Conservation (phyloP, 92 coral and sea anemone genomes). For the Parazoanthus atlanticus region DNA sequence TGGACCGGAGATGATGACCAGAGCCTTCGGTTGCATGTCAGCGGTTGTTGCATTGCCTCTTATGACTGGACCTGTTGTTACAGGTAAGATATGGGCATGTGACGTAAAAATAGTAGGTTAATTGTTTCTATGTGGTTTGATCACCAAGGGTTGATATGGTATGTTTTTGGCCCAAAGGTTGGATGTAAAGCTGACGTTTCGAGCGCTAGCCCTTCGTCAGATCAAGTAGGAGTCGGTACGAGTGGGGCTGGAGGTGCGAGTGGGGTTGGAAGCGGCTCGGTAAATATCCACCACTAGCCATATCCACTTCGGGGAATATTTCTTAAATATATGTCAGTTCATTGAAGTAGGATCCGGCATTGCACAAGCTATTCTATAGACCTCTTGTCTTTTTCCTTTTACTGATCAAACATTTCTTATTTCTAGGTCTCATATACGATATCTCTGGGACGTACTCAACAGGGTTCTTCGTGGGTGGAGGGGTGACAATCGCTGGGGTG, state of each 20-base stretch:
- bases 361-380: neutral
- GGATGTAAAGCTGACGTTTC: too few relatives aligned
- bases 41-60: slow-evolving; percentile 18
- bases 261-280: too few relatives aligned
- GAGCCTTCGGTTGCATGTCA: slow-evolving; percentile 45
- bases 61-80: slow-evolving; percentile 34
- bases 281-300: too few relatives aligned
- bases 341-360: too few relatives aligned
- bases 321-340: too few relatives aligned
- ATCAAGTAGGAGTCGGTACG: too few relatives aligned
- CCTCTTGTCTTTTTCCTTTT: neutral
- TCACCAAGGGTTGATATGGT: neutral
- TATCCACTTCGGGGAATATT: too few relatives aligned
- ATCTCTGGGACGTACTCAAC: slow-evolving; percentile 31
- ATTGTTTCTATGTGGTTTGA: neutral
- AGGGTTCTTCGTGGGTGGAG: slow-evolving; percentile 37
- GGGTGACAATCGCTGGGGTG: slow-evolving; percentile 33
- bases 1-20: slow-evolving; percentile 33
- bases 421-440: slow-evolving; percentile 34
- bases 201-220: too few relatives aligned
- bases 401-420: neutral
- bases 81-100: slow-evolving; percentile 1
- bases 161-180: too few relatives aligned
- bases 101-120: too few relatives aligned
- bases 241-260: too few relatives aligned